These are phyloP conservation scores for Calephelis perditalis DNA, from an alignment of 2,888 invertebrate genomes.

Conservation along the genomic window DNA sequence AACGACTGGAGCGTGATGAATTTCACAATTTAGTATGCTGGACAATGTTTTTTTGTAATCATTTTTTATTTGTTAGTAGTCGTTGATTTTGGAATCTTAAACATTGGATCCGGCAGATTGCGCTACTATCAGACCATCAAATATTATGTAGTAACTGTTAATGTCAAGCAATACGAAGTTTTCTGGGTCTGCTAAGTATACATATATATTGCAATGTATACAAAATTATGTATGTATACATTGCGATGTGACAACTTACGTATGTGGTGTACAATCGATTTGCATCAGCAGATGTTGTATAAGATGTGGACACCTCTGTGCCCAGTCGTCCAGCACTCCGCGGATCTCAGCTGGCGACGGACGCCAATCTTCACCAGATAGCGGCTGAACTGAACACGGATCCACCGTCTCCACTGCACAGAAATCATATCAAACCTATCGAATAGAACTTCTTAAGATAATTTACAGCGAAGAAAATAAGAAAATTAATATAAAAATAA, in stretches of 20 bases:
- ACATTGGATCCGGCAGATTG: no score
- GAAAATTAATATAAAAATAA: not conserved
- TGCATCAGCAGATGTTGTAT: conserved; percentile 47
- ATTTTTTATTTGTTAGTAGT: no score
- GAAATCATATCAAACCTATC: not conserved
- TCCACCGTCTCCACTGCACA: conserved; percentile 43
- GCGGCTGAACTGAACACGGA: conserved; percentile 33
- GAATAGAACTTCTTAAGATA: not conserved
- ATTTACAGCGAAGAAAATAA: not conserved
- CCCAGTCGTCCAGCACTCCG: conserved; percentile 51
- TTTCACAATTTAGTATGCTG: no score
- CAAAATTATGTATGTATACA: not conserved
- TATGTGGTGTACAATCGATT: conserved; percentile 55
- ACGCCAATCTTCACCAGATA: conserved; percentile 50
- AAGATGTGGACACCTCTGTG: conserved; percentile 43
- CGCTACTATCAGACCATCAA: no score
- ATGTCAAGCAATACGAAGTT: no score
- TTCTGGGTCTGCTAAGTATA: no score
- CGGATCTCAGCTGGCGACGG: conserved; percentile 43
- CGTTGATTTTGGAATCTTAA: no score
- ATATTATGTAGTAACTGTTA: no score
- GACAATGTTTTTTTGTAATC: no score
- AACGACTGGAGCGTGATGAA: no score
- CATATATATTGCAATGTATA: not conserved
- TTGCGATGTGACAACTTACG: conserved; percentile 37